phyloP scores from a whole-genome alignment of 1,140 invertebrate species.

The Cheumatopsyche charites region DNA sequence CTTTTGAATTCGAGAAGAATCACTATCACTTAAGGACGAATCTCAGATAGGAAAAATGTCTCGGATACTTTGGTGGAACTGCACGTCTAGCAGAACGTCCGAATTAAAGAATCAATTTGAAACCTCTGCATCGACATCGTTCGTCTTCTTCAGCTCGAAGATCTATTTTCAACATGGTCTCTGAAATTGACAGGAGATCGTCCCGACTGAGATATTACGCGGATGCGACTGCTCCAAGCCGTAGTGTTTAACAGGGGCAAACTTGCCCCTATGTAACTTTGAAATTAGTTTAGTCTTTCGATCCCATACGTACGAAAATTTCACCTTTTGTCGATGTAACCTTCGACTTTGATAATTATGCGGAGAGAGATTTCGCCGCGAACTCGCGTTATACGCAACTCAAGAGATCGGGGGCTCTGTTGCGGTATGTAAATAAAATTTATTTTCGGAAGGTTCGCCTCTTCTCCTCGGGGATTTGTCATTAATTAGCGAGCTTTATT shows the following conservation, averaged over 20 bases:
- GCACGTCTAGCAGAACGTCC: too few relatives aligned
- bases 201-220: too few relatives aligned
- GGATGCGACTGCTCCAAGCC: too few relatives aligned
- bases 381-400: background rate
- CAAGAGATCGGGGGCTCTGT: background rate
- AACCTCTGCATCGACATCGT: too few relatives aligned
- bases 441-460: background rate
- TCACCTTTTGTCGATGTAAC: conserved; percentile 8
- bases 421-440: conserved; percentile 14
- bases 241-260: background rate
- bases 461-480: background rate
- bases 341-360: conserved; percentile 13
- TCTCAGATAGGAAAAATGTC: too few relatives aligned
- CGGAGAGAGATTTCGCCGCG: background rate
- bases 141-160: too few relatives aligned
- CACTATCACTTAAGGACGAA: too few relatives aligned
- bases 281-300: conserved; percentile 10
- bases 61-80: too few relatives aligned
- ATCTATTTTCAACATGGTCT: too few relatives aligned
- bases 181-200: background rate
- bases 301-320: conserved; percentile 7
- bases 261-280: background rate
- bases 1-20: too few relatives aligned
- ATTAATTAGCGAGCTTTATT: background rate
- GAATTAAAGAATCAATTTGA: too few relatives aligned